Percentiles rank a stretch among this genome's conserved stretches.
These are phyloP conservation scores for Lepidochitona cinerea DNA, from an alignment of 2,888 invertebrate species.

Conservation along the genomic window DNA sequence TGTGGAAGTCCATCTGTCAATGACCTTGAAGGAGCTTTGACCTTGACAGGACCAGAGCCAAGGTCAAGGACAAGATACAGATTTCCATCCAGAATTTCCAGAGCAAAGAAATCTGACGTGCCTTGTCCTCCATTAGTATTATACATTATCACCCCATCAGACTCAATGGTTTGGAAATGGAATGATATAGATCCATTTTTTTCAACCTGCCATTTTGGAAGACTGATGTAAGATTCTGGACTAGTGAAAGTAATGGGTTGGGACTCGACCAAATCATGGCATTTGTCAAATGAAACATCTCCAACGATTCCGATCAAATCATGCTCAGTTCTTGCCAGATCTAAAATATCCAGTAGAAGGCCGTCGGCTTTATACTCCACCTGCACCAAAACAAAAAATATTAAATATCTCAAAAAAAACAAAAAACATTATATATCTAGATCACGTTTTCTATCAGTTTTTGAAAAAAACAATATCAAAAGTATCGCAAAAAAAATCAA, in stretches of 20 bases:
- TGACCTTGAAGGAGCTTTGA: slow-evolving; percentile 78
- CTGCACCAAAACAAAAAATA: slow-evolving; percentile 73
- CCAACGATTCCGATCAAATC: slow-evolving; percentile 87
- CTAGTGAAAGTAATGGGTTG: slow-evolving; percentile 95
- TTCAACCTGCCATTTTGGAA: slow-evolving; percentile 90
- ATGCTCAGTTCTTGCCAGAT: slow-evolving; percentile 87
- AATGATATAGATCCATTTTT: slow-evolving; percentile 90
- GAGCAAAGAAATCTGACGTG: slow-evolving; percentile 86
- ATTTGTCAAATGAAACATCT: slow-evolving; percentile 77
- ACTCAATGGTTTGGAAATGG: slow-evolving; percentile 95
- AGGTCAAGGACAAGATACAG: slow-evolving; percentile 92
- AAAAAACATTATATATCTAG: too few relatives aligned
- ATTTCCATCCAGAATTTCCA: slow-evolving; percentile 94
- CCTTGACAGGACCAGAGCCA: slow-evolving; percentile 86
- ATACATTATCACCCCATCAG: slow-evolving; percentile 93
- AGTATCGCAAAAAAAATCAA: too few relatives aligned
- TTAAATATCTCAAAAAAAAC: too few relatives aligned
- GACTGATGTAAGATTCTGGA: slow-evolving; percentile 79
- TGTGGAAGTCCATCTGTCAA: slow-evolving; percentile 96
- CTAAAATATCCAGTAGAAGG: slow-evolving; percentile 87
- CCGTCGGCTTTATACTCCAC: slow-evolving; percentile 94
- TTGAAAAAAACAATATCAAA: too few relatives aligned
- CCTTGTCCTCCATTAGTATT: slow-evolving; percentile 80
- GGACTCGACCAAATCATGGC: slow-evolving; percentile 61
- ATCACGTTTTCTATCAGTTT: too few relatives aligned